Evolutionary conservation across 1,140 invertebrate species (phyloP).

Genomic region (Drosophila virilis): DNA sequence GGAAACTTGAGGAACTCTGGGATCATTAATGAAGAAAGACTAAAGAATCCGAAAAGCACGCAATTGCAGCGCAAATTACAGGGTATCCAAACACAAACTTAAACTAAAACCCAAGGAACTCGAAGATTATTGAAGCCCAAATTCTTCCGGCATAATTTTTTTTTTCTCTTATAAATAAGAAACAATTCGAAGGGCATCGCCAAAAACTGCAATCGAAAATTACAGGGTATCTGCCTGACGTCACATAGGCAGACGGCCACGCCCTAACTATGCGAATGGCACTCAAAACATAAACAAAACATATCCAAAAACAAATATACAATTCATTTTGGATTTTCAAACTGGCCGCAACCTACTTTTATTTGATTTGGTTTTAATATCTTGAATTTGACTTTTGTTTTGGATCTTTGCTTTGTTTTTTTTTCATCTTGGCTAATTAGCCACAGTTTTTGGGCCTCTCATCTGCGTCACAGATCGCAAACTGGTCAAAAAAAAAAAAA

Average conservation of each 20-base stretch:
- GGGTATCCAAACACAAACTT: background rate
- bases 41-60: too few relatives aligned
- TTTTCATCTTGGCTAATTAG: conserved; percentile 24
- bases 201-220: background rate
- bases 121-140: background rate
- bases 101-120: too few relatives aligned
- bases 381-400: conserved; percentile 16
- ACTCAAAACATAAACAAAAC: conserved; percentile 12
- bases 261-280: background rate
- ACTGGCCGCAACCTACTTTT: conserved; percentile 37
- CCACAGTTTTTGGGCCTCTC: conserved; percentile 4
- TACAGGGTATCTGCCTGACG: conserved; percentile 11
- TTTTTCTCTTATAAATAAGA: too few relatives aligned
- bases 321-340: conserved; percentile 23
- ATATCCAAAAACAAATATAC: conserved; percentile 1
- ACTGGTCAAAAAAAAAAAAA: conserved; percentile 42
- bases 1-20: too few relatives aligned
- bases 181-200: background rate
- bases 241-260: background rate
- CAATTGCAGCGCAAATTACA: background rate
- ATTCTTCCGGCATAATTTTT: too few relatives aligned
- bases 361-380: conserved; percentile 16
- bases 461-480: conserved; percentile 36
- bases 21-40: too few relatives aligned
- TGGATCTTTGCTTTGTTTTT: background rate